Evolutionary conservation across 2,888 invertebrate species (phyloP), one percentile per base, ranked within the genome.

Genomic region (Apodemia zela): DNA sequence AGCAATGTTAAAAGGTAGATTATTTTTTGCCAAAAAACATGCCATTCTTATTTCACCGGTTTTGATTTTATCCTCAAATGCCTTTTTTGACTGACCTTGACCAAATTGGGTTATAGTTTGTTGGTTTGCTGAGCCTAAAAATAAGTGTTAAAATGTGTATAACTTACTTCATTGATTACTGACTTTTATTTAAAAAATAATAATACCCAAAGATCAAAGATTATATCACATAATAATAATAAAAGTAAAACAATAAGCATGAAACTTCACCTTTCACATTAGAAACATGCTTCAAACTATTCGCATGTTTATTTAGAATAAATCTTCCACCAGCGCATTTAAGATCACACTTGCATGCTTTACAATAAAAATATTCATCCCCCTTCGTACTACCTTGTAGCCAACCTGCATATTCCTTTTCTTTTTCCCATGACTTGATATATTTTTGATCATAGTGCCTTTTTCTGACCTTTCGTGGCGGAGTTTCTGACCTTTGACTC

Each of bases 31-130:
- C 61, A 67, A 25, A 57, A 69, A 69, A 66, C 67, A 67, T 51
- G 69, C 65, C 65, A 67, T 64, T 45, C 64, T 69, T 64, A 67
- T 69, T 69, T 69, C 67, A 49, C 64, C 66, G 51, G 45, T 59
- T 59, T 68, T 68, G 33, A 68, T 63, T 66, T 66, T 68, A 61
- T 67, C 62, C 47, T 38, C 54, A 38, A 66, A 66, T 62, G 67
- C 63, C 67, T 66, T 68, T 65, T n/a, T n/a, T n/a, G n/a, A n/a
- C n/a, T n/a, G n/a, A n/a, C n/a, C n/a, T n/a, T n/a, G n/a, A n/a
- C n/a, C n/a, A n/a, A n/a, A n/a, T n/a, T n/a, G n/a, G n/a, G n/a
- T n/a, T n/a, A n/a, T n/a, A n/a, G n/a, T n/a, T n/a, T n/a, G n/a
- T n/a, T n/a, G n/a, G n/a, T n/a, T n/a, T n/a, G n/a, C n/a, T n/a